Conservation (phyloP, 2,113 vertebrate genomes). For the Onychostoma macrolepis region DNA sequence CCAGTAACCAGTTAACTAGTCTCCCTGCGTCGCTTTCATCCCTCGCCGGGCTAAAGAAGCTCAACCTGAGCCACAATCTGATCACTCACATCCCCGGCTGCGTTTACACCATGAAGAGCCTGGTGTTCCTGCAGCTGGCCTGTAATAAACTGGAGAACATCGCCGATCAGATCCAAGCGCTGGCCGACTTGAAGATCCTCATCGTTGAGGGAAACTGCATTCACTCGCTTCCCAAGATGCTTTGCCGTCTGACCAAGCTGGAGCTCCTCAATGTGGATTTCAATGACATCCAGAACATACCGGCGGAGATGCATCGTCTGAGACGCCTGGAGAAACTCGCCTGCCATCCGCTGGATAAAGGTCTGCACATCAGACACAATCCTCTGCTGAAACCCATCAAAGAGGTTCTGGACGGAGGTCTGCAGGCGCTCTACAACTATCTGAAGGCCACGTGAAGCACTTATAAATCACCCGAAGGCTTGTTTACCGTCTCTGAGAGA, state of each 20-base stretch:
- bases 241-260: slow-evolving; percentile 81
- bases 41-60: slow-evolving; percentile 79
- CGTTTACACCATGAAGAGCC: slow-evolving; percentile 81
- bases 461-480: slow-evolving; percentile 30
- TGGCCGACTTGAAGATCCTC: slow-evolving; percentile 85
- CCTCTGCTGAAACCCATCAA: slow-evolving; percentile 86
- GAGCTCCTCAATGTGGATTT: slow-evolving; percentile 88
- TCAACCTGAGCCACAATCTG: slow-evolving; percentile 90
- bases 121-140: slow-evolving; percentile 88
- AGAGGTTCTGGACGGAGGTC: slow-evolving; percentile 82
- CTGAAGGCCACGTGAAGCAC: slow-evolving; percentile 74
- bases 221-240: slow-evolving; percentile 80
- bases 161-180: slow-evolving; percentile 84
- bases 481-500: neutral
- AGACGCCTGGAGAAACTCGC: slow-evolving; percentile 80
- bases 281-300: slow-evolving; percentile 87
- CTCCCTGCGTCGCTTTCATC: slow-evolving; percentile 79
- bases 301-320: slow-evolving; percentile 83
- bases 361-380: slow-evolving; percentile 90
- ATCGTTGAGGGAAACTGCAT: slow-evolving; percentile 87
- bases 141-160: slow-evolving; percentile 87
- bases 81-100: slow-evolving; percentile 84
- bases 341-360: slow-evolving; percentile 92
- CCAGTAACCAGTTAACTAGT: slow-evolving; percentile 82
- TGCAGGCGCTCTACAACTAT: slow-evolving; percentile 83